Conservation (phyloP, 2,888 invertebrate genomes). For the Phasia obesa region DNA sequence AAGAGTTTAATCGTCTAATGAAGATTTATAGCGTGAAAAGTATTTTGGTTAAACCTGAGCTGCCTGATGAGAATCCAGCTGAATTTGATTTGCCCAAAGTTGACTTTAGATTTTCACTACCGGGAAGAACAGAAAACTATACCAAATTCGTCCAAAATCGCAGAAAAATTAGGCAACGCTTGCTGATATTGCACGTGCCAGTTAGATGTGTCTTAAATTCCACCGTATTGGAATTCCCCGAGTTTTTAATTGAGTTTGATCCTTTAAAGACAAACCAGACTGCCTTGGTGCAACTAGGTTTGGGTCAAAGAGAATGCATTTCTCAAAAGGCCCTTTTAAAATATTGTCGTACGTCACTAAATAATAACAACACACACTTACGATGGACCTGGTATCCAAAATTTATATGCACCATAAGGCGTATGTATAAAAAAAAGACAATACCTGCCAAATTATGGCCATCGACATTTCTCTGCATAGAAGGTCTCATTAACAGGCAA, state of each 20-base stretch:
- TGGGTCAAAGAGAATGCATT: constrained; percentile 76
- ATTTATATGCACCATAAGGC: constrained; percentile 78
- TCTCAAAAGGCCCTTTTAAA: constrained; percentile 76
- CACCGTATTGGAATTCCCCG: constrained; percentile 81
- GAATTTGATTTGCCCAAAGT: constrained; percentile 81
- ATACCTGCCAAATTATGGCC: constrained; percentile 76
- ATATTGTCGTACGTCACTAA: constrained; percentile 77
- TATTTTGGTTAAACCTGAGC: constrained; percentile 85
- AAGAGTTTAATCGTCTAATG: constrained; percentile 85
- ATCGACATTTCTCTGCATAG: constrained; percentile 81
- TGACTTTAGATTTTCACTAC: constrained; percentile 84
- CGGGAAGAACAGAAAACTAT: constrained; percentile 86
- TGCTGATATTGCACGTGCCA: constrained; percentile 86
- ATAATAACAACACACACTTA: constrained; percentile 80
- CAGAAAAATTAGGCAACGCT: constrained; percentile 84
- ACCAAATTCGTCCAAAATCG: constrained; percentile 84
- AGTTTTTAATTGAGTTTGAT: constrained; percentile 75
- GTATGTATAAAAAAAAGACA: constrained; percentile 77
- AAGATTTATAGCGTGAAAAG: constrained; percentile 86
- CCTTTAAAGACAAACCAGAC: constrained; percentile 73
- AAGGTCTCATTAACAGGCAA: constrained; percentile 84
- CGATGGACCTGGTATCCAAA: constrained; percentile 82
- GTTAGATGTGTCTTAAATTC: constrained; percentile 83
- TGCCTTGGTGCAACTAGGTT: constrained; percentile 71
- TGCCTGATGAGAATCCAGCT: constrained; percentile 82